Percentiles rank a stretch among this genome's conserved stretches.
phyloP scores from a whole-genome alignment of 2,113 vertebrate genomes.

The Aplodontia rufa region DNA sequence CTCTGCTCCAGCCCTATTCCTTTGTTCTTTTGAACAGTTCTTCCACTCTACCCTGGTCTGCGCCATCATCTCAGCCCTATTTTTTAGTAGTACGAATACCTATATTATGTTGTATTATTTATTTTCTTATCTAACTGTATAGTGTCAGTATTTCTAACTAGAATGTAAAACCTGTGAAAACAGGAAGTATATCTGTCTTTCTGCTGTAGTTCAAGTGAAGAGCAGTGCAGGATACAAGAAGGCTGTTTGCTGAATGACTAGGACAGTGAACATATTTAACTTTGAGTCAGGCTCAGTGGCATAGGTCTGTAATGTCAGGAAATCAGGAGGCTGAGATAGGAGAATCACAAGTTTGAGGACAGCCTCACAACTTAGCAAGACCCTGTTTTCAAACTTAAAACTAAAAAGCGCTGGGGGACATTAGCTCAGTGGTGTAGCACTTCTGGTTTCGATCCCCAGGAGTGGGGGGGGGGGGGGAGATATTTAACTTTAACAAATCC shows the following conservation, averaged over 20 bases:
- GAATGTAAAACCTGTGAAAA: not conserved
- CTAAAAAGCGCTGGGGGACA: no score
- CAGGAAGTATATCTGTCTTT: not conserved
- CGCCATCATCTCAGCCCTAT: not conserved
- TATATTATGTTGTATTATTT: not conserved
- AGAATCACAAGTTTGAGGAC: no score
- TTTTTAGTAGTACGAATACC: not conserved
- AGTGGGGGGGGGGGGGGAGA: no score
- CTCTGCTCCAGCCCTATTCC: no score
- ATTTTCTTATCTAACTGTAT: not conserved
- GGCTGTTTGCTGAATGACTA: not conserved
- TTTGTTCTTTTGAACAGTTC: no score
- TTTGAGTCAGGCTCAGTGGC: not conserved
- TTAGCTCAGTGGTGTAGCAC: no score
- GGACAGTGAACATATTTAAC: not conserved
- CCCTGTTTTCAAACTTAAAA: no score
- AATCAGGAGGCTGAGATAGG: no score
- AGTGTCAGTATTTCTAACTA: not conserved
- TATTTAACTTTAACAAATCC: not conserved
- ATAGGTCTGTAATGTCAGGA: no score
- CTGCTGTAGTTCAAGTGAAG: not conserved
- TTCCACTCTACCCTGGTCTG: not conserved
- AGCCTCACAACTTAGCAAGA: no score
- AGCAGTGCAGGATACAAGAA: not conserved
- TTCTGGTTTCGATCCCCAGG: no score